These are phyloP conservation scores for Hypercompe scribonia DNA, from an alignment of 2,888 invertebrate species.

Conservation along the genomic window DNA sequence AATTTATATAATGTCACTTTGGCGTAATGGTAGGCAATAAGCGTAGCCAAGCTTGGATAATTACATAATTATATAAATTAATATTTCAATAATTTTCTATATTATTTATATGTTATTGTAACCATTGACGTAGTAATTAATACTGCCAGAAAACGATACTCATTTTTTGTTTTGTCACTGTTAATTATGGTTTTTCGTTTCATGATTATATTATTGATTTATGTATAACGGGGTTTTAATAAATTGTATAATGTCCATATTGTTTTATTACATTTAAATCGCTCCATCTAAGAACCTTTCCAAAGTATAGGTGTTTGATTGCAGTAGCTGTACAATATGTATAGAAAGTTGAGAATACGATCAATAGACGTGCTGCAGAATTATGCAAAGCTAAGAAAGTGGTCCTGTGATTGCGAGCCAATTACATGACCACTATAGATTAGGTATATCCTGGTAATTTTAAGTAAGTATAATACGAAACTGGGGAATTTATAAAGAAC, in stretches of 20 bases:
- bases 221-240: constrained; percentile 63
- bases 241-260: constrained; percentile 51
- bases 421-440: not conserved
- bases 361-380: not conserved
- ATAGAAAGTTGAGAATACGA: not conserved
- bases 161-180: constrained; percentile 33
- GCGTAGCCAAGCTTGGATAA: not conserved
- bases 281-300: not conserved
- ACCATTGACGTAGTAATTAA: constrained; percentile 10
- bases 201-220: constrained; percentile 52
- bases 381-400: not conserved
- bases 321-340: not conserved
- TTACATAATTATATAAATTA: not conserved
- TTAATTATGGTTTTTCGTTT: constrained; percentile 34
- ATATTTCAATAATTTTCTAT: not conserved
- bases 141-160: constrained; percentile 39
- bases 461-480: not conserved
- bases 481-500: not conserved
- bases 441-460: not conserved
- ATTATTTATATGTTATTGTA: not conserved
- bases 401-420: not conserved
- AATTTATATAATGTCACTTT: not conserved
- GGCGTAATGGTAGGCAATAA: not conserved
- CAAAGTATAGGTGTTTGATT: not conserved
- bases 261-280: constrained; percentile 18